phyloP scores from a whole-genome alignment of 2,113 vertebrate species.

The Mustelus asterias region DNA sequence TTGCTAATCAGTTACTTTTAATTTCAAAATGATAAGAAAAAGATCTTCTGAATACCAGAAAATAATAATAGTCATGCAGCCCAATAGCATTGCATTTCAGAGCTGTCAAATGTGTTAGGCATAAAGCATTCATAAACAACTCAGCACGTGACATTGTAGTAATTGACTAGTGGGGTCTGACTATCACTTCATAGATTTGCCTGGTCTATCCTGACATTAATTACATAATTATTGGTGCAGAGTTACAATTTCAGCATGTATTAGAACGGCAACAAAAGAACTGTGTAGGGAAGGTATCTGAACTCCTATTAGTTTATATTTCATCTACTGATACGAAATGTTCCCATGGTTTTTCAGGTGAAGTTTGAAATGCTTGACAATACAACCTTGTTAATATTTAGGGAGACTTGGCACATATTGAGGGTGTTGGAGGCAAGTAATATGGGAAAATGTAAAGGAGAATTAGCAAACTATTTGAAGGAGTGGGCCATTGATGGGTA shows the following conservation, averaged over 20 bases:
- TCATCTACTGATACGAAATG: not conserved
- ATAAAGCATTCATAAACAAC: not conserved
- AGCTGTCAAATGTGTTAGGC: not conserved
- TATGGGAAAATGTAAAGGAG: not conserved
- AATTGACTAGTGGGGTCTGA: not conserved
- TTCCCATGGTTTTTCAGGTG: not conserved
- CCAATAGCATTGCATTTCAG: not conserved
- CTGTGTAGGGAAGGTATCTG: not conserved
- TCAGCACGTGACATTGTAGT: not conserved
- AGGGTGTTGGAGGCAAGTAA: not conserved
- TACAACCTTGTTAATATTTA: not conserved
- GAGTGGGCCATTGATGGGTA: not conserved
- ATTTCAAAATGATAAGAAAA: not conserved
- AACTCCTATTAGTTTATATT: not conserved
- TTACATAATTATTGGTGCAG: not conserved
- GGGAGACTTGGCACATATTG: not conserved
- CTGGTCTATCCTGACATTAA: not conserved
- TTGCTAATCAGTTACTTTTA: not conserved
- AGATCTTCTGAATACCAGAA: not conserved
- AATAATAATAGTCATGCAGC: not conserved
- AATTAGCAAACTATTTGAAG: not conserved
- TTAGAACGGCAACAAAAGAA: not conserved
- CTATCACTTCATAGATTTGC: not conserved
- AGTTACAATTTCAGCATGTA: constrained; percentile 6
- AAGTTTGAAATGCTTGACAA: not conserved